Base-by-base conservation (phyloP, 2,888 invertebrate species). In the Helleia helle region DNA sequence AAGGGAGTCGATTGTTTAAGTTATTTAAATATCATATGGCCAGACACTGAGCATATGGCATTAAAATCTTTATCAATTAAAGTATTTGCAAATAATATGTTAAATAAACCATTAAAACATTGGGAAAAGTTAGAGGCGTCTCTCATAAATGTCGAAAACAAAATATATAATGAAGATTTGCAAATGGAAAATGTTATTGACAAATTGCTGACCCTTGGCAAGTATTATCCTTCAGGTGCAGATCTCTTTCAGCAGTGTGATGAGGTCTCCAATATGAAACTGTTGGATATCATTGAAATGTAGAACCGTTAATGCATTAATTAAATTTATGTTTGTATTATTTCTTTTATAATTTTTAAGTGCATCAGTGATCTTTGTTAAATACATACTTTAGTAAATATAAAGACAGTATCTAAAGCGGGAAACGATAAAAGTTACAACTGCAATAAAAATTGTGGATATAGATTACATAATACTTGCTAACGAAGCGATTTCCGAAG, bases 81-180 rank as follows among this genome's bases (percentile, higher is more conserved):
- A 6, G 1, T 12, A 18, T 24, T 13, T 13, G 18, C 8, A n/a
- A 7, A 8, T 22, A 12, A 12, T 8, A 24, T 36, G 18, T 2
- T 13, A 24, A 7, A 12, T 8, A 24, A n/a, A 13, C 22, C 9
- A 12, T 12, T 13, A 5, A 14, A 29, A 4, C 9, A 9, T 24
- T 38, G 29, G 38, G 13, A 2, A 9, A n/a, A 5, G 1, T 13
- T 30, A 9, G 38, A 38, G 17, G n/a, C 11, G n/a, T n/a, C 2
- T 12, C 12, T 38, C 6, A 22, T 29, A 9, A 13, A 38, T n/a
- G n/a, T 13, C 2, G 38, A 38, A 29, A 22, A 13, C 8, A 38
- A 38, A 29, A 6, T 29, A 12, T 38, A 38, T n/a, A 9, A 13
- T 3, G 29, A 38, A 29, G 38, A 38, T 14, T 14, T 38, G 17